These are phyloP conservation scores for Andricus grossulariae DNA, from an alignment of 1,140 invertebrate species.

Conservation along the genomic window DNA sequence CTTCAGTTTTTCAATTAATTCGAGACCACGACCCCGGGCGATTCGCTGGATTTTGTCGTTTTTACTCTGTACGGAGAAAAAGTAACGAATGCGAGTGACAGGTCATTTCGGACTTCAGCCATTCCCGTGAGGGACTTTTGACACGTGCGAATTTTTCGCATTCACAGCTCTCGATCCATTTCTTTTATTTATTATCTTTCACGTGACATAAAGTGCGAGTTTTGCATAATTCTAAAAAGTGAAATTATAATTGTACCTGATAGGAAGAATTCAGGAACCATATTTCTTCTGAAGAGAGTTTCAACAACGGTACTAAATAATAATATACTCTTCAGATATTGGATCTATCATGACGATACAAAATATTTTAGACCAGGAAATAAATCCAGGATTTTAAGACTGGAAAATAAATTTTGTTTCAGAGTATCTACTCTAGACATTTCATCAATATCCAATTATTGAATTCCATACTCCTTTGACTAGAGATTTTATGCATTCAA, in stretches of 20 bases:
- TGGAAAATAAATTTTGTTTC: too few relatives aligned
- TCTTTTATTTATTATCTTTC: constrained; percentile 1
- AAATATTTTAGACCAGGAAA: too few relatives aligned
- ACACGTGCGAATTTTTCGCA: constrained; percentile 18
- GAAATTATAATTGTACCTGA: background rate
- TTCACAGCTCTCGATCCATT: background rate
- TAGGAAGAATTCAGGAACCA: too few relatives aligned
- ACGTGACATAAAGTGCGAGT: background rate
- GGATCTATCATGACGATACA: too few relatives aligned
- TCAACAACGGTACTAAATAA: too few relatives aligned
- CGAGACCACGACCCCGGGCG: constrained; percentile 43
- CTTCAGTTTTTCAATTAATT: constrained; percentile 68
- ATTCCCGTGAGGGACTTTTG: constrained; percentile 18
- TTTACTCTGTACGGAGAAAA: background rate
- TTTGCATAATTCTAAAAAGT: background rate
- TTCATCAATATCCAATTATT: too few relatives aligned
- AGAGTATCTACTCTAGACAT: too few relatives aligned
- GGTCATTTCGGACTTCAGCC: constrained; percentile 47
- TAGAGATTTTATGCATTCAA: too few relatives aligned
- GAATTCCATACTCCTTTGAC: too few relatives aligned
- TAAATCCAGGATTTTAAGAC: too few relatives aligned
- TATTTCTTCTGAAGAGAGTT: too few relatives aligned
- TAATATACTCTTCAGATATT: too few relatives aligned
- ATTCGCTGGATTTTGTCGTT: background rate
- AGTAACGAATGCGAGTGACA: constrained; percentile 54